Evolutionary conservation across 2,888 invertebrate species (phyloP).

Genomic region (Dexiosoma caninum): DNA sequence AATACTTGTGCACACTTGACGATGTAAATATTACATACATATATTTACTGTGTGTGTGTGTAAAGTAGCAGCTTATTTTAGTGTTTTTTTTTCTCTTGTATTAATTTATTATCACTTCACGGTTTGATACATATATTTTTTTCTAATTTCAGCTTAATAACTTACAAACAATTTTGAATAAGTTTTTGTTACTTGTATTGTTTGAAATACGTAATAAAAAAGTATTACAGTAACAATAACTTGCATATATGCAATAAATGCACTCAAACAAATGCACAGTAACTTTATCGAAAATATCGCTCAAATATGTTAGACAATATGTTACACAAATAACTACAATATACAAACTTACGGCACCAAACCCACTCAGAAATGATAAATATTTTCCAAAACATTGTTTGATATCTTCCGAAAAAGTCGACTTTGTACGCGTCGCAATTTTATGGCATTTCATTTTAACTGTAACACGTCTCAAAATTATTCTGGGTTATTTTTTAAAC

Average conservation of each 20-base stretch:
- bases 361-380: too few relatives aligned
- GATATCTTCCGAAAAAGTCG: too few relatives aligned
- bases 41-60: not conserved
- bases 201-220: conserved; percentile 2
- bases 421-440: too few relatives aligned
- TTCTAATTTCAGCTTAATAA: conserved; percentile 32
- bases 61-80: conserved; percentile 8
- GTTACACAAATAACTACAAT: too few relatives aligned
- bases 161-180: not conserved
- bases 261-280: not conserved
- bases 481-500: too few relatives aligned
- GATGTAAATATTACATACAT: not conserved
- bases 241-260: not conserved
- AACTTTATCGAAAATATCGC: too few relatives aligned
- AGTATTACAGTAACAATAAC: not conserved
- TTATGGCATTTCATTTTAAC: too few relatives aligned
- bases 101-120: conserved; percentile 62
- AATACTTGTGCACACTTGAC: not conserved
- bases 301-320: too few relatives aligned
- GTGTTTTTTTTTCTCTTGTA: conserved; percentile 18
- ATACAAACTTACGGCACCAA: too few relatives aligned
- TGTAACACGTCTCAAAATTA: too few relatives aligned
- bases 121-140: conserved; percentile 55
- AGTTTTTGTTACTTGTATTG: conserved; percentile 21
- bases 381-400: too few relatives aligned